Evolutionary conservation across 2,797 vertebrate genomes (phyloP).

Genomic region (Acanthornis magna): DNA sequence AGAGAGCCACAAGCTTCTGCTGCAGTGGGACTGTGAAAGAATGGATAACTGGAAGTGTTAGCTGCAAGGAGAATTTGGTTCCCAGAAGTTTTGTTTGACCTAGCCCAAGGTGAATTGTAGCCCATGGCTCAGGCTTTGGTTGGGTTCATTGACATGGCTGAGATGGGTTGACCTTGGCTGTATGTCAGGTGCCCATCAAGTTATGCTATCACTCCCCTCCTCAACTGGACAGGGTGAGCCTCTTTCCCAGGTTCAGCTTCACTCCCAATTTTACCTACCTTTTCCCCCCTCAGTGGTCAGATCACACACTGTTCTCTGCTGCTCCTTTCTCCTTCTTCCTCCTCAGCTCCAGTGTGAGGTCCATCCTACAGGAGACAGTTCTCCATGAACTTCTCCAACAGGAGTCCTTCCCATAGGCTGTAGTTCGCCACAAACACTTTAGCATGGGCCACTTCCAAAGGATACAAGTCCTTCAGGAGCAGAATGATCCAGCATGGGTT

Average conservation of each 20-base stretch:
- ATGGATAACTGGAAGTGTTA: neutral
- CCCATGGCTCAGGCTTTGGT: neutral
- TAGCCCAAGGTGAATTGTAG: neutral
- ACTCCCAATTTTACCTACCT: neutral
- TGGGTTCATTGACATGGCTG: neutral
- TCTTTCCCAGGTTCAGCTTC: neutral
- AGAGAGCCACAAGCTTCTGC: neutral
- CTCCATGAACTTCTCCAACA: neutral
- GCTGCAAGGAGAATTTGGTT: neutral
- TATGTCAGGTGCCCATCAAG: neutral
- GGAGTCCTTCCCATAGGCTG: neutral
- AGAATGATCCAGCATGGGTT: accelerated
- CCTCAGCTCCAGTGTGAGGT: neutral
- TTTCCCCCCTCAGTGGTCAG: accelerated
- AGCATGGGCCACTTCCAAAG: neutral
- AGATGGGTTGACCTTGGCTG: neutral
- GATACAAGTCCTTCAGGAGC: neutral
- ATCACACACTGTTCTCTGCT: neutral
- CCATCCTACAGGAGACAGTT: neutral
- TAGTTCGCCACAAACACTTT: neutral
- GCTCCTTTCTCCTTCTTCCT: neutral
- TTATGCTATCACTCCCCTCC: neutral
- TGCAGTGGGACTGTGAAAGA: neutral
- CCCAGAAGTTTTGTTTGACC: neutral
- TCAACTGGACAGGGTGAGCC: neutral